Percentiles rank a stretch among this genome's conserved stretches.
Evolutionary conservation across 2,797 vertebrate genomes (phyloP).

Genomic region (Notoglanidium macrostoma): DNA sequence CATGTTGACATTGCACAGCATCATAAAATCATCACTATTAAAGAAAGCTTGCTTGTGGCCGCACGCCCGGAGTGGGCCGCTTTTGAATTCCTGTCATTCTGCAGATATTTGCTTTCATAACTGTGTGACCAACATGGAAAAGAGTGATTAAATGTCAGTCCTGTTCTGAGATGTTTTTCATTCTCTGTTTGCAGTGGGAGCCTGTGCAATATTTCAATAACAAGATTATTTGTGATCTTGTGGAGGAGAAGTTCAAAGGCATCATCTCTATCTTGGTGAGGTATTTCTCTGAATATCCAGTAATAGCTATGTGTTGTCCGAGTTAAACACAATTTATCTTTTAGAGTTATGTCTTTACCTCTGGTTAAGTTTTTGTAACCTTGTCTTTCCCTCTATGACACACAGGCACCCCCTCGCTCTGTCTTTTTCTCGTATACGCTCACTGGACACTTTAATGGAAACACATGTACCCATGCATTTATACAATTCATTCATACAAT

Average conservation of each 20-base stretch:
- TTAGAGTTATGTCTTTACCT: not conserved
- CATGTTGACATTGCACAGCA: constrained; percentile 47
- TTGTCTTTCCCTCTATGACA: not conserved
- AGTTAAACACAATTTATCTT: too few relatives aligned
- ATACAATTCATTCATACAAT: not conserved
- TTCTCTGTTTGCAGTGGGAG: constrained; percentile 84
- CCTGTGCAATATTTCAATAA: constrained; percentile 98
- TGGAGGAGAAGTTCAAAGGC: constrained; percentile 98
- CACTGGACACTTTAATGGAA: not conserved
- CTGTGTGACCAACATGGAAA: constrained; percentile 13
- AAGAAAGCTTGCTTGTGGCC: constrained; percentile 49
- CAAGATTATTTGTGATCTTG: constrained; percentile 98
- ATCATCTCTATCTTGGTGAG: constrained; percentile 95
- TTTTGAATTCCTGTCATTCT: constrained; percentile 65
- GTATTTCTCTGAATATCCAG: not conserved
- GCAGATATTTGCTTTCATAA: constrained; percentile 52
- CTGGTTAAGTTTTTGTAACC: not conserved
- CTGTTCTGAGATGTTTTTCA: not conserved
- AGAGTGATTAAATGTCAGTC: constrained; percentile 33
- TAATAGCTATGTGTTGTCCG: not conserved
- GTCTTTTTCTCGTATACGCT: not conserved
- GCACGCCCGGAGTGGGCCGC: constrained; percentile 44
- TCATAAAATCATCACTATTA: constrained; percentile 41
- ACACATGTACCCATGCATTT: not conserved
- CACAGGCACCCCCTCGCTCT: not conserved